Base-by-base conservation (phyloP, 2,113 vertebrate genomes). In the Daubentonia madagascariensis region DNA sequence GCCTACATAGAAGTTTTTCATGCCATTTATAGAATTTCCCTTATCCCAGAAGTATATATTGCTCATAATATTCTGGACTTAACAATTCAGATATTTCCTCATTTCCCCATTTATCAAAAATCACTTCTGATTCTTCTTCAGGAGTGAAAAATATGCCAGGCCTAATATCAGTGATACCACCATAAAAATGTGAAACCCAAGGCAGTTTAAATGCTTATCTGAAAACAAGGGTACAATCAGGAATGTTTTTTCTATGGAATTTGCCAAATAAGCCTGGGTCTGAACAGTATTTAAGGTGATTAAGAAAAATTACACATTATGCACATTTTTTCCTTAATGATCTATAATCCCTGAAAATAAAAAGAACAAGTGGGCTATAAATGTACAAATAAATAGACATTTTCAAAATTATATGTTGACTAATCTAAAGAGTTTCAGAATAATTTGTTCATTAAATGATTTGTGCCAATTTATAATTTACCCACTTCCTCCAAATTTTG, bases 291-390 rank as follows among this genome's bases (percentile, higher is more conserved):
- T 40, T 80, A 85, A 83, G 9, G 1, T 6, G 5, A 94, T 63
- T 96, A 91, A 88, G 25, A 68, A 89, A 73, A 96, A 59, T 70
- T 48, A 85, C 18, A 67, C 18, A 93, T 35, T 91, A 35, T 59
- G 0, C 5, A 91, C 3, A 25, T 43, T 48, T 78, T 87, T 52
- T 91, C 5, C 5, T 79, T 73, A 85, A 30, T 81, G 16, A 84
- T 86, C 3, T n/a, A 83, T 48, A 86, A 81, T 72, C 0, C 37
- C 68, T 30, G 25, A 37, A 45, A 94, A 75, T 75, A 14, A 85
- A 96, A 97, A 80, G 23, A 63, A 54, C 2, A 83, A 35, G 9
- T 54, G 2, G 4, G 1, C 14, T 83, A 57, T 0, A 84, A 72
- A 54, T 17, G 8, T 28, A 68, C 8, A 73, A 85, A 72, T 59